Percentiles rank a stretch among this genome's conserved stretches.
Evolutionary conservation across 2,113 vertebrate genomes (phyloP).

Genomic region (Brachionichthys hirsutus): DNA sequence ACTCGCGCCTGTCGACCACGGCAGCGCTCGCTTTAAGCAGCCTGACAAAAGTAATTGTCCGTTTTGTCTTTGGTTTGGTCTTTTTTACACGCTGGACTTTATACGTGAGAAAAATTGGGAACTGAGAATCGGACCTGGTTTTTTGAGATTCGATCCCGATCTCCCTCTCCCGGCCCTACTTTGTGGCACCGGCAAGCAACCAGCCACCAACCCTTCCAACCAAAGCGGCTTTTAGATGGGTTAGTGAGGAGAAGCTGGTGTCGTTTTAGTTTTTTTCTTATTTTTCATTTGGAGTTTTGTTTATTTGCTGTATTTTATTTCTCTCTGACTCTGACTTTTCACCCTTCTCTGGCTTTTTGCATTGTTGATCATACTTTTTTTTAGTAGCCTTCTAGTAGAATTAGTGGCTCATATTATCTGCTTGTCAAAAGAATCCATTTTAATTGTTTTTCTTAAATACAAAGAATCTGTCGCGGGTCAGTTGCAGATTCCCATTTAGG

Average conservation of each 20-base stretch:
- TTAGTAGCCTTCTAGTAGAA: constrained; percentile 71
- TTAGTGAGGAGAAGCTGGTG: constrained; percentile 61
- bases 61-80: constrained; percentile 74
- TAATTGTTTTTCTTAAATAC: constrained; percentile 75
- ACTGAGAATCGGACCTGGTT: constrained; percentile 72
- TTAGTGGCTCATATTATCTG: constrained; percentile 67
- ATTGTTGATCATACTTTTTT: constrained; percentile 74
- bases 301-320: constrained; percentile 69
- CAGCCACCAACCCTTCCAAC: constrained; percentile 28
- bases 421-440: constrained; percentile 73
- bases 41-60: constrained; percentile 84
- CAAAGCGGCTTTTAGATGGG: constrained; percentile 64
- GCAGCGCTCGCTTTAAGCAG: constrained; percentile 82
- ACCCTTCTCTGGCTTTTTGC: constrained; percentile 71
- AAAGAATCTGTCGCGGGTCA: constrained; percentile 84
- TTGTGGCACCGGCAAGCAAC: constrained; percentile 25
- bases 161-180: constrained; percentile 32
- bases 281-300: constrained; percentile 53
- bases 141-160: constrained; percentile 57
- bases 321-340: constrained; percentile 48
- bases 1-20: constrained; percentile 74
- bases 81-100: constrained; percentile 82
- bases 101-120: constrained; percentile 66
- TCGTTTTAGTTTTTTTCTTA: constrained; percentile 43
- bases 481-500: constrained; percentile 99